phyloP scores from a whole-genome alignment of 2,113 vertebrate genomes.

The Salvelinus alpinus region DNA sequence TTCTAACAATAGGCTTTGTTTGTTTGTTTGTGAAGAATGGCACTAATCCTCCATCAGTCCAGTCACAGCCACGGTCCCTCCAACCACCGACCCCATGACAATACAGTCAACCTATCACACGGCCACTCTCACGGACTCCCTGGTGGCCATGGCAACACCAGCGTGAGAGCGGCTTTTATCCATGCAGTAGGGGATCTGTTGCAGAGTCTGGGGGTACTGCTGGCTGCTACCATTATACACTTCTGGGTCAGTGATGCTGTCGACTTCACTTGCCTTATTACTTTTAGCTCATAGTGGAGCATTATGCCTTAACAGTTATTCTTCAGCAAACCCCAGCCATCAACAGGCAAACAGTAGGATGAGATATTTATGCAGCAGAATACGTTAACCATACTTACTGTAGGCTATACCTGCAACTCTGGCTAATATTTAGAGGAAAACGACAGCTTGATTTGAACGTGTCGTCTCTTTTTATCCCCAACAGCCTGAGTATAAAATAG shows the following conservation, averaged over 20 bases:
- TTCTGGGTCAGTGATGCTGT: constrained; percentile 82
- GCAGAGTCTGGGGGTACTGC: constrained; percentile 91
- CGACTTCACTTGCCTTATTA: too few species aligned
- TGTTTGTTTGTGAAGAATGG: constrained; percentile 77
- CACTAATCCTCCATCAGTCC: constrained; percentile 84
- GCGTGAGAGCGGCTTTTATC: constrained; percentile 90
- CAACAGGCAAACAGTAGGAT: too few species aligned
- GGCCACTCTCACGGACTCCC: constrained; percentile 61
- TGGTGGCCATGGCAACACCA: constrained; percentile 82
- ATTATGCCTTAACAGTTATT: too few species aligned
- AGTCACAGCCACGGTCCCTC: constrained; percentile 61
- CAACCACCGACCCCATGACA: background rate
- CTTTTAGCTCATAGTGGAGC: background rate
- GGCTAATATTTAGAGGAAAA: too few species aligned
- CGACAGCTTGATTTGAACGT: too few species aligned
- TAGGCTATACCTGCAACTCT: too few species aligned
- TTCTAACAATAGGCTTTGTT: background rate
- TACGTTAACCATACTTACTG: too few species aligned
- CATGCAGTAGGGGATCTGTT: constrained; percentile 94
- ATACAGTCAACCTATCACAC: constrained; percentile 24
- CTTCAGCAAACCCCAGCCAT: too few species aligned
- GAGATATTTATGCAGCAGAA: too few species aligned
- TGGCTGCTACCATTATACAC: constrained; percentile 91
- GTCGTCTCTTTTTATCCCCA: too few species aligned
- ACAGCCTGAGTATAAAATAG: constrained; percentile 94